Evolutionary conservation across 1,140 invertebrate species (phyloP).

Genomic region (Lamellibrachia luymesi): DNA sequence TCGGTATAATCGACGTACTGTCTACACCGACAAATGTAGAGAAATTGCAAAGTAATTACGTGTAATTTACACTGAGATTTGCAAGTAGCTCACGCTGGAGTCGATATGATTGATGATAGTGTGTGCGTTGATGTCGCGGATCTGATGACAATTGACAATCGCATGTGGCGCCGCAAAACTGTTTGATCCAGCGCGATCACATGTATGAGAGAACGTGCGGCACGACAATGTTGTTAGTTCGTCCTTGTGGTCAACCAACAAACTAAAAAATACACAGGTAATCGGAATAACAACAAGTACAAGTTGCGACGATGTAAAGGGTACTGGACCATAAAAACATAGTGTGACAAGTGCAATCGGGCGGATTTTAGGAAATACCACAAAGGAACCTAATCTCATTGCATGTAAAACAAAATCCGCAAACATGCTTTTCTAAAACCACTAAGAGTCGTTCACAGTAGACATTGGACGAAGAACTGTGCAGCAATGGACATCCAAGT

Average conservation of each 20-base stretch:
- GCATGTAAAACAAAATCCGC: too few species aligned
- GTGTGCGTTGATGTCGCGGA: neutral
- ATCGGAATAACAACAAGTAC: too few species aligned
- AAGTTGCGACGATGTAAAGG: too few species aligned
- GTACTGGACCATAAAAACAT: too few species aligned
- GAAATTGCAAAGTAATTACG: neutral
- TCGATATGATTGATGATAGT: neutral
- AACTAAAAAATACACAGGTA: too few species aligned
- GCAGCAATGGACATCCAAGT: too few species aligned
- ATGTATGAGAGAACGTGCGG: neutral
- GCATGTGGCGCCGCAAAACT: neutral
- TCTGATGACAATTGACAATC: neutral
- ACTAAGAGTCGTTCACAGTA: too few species aligned
- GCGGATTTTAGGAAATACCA: neutral
- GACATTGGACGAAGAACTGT: too few species aligned
- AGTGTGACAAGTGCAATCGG: too few species aligned
- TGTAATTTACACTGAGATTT: neutral
- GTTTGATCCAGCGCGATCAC: neutral
- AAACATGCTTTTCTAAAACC: too few species aligned
- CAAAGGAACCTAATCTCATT: neutral
- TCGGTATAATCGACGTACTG: neutral
- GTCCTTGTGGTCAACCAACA: too few species aligned
- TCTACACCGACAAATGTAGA: neutral
- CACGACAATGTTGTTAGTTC: too few species aligned
- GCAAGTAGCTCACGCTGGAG: neutral